A percentile compares a stretch with the other conserved stretches of the same genome.
Conservation (phyloP, 2,113 vertebrate species). For the Amia ocellicauda region DNA sequence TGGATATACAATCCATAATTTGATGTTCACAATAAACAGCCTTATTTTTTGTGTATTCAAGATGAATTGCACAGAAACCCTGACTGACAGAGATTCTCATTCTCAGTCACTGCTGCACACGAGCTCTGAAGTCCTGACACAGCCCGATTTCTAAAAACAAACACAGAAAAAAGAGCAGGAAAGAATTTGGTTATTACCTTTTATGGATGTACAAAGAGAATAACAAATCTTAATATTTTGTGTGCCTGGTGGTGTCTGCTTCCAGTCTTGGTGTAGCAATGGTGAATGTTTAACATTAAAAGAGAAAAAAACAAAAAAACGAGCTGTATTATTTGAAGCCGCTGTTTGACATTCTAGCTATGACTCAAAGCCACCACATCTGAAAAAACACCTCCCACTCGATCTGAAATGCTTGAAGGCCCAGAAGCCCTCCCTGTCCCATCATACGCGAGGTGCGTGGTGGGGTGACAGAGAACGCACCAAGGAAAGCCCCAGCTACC, state of each 20-base stretch:
- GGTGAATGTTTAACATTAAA: constrained; percentile 14
- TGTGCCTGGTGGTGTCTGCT: not conserved
- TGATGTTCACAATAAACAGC: no score
- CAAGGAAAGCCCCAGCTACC: constrained; percentile 19
- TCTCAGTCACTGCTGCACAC: not conserved
- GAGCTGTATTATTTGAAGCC: constrained; percentile 34
- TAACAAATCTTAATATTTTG: not conserved
- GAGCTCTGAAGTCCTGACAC: no score
- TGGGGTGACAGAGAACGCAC: not conserved
- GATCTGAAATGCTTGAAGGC: constrained; percentile 13
- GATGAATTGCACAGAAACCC: no score
- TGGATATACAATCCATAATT: no score
- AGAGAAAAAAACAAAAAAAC: constrained; percentile 21
- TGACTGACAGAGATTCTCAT: no score
- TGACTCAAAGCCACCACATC: constrained; percentile 46
- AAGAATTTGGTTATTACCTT: constrained; percentile 20
- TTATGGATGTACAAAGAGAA: not conserved
- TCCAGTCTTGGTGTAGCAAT: not conserved
- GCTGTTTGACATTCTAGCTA: constrained; percentile 43
- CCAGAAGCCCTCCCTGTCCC: constrained; percentile 8
- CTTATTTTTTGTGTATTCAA: no score
- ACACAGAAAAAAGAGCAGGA: constrained; percentile 1
- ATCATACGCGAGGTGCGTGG: not conserved
- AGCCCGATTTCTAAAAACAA: not conserved
- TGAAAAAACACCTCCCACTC: constrained; percentile 38